A percentile compares a stretch with the other conserved stretches of the same genome.
phyloP scores from a whole-genome alignment of 2,888 invertebrate genomes.

The Colletes collaris region DNA sequence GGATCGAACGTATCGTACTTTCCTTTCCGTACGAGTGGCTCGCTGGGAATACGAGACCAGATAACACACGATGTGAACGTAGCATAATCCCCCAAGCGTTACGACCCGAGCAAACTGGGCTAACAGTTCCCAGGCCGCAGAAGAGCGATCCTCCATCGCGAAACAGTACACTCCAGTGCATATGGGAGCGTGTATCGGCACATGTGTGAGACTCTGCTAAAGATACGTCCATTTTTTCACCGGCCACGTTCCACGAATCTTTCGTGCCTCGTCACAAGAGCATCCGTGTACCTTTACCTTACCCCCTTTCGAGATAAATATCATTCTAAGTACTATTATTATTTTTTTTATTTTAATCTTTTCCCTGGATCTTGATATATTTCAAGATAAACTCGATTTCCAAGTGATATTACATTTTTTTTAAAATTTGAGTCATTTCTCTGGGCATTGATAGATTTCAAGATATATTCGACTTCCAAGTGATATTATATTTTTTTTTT shows the following conservation, averaged over 20 bases:
- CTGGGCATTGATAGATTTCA: too few species aligned
- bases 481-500: too few species aligned
- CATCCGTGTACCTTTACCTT: neutral
- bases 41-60: conserved; percentile 48
- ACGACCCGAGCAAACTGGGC: conserved; percentile 74
- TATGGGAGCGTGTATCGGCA: conserved; percentile 30
- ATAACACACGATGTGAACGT: conserved; percentile 69
- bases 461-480: too few species aligned
- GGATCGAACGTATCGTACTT: conserved; percentile 20
- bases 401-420: too few species aligned
- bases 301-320: neutral
- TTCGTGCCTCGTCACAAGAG: neutral
- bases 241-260: conserved; percentile 27
- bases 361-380: too few species aligned
- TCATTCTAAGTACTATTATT: too few species aligned
- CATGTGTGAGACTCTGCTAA: conserved; percentile 29
- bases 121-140: conserved; percentile 76
- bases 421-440: too few species aligned
- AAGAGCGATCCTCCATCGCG: conserved; percentile 57
- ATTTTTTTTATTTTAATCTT: too few species aligned
- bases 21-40: conserved; percentile 40
- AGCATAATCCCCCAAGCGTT: conserved; percentile 75
- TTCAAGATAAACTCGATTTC: too few species aligned
- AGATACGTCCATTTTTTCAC: conserved; percentile 28
- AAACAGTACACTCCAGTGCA: conserved; percentile 51